A percentile compares a stretch with the other conserved stretches of the same genome.
Conservation (phyloP, 2,797 vertebrate genomes). For the Tamandua tetradactyla region DNA sequence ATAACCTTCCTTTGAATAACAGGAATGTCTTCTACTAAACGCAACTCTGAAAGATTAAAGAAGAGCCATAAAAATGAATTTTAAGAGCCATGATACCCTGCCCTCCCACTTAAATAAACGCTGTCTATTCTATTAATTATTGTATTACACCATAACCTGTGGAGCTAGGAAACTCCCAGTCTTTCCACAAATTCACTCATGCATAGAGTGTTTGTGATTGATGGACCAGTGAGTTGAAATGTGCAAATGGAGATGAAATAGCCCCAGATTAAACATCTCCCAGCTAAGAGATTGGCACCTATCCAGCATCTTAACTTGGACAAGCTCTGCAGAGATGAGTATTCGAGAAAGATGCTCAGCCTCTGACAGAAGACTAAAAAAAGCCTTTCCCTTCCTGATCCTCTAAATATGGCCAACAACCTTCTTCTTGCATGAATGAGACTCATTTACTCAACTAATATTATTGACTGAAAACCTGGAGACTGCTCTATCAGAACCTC, state of each 20-base stretch:
- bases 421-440: slow-evolving; percentile 43
- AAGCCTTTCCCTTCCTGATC: slow-evolving; percentile 1
- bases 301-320: slow-evolving; percentile 49
- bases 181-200: slow-evolving; percentile 71
- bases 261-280: slow-evolving; percentile 68
- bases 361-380: background rate
- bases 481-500: background rate
- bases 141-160: slow-evolving; percentile 57
- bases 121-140: slow-evolving; percentile 68
- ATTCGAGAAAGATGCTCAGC: slow-evolving; percentile 37
- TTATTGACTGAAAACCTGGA: slow-evolving; percentile 26
- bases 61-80: slow-evolving; percentile 70
- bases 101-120: slow-evolving; percentile 70
- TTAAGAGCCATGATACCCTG: slow-evolving; percentile 66
- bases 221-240: slow-evolving; percentile 65
- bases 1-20: slow-evolving; percentile 63
- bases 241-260: slow-evolving; percentile 68
- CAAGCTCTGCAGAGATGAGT: background rate
- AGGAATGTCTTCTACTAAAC: slow-evolving; percentile 68
- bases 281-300: slow-evolving; percentile 25
- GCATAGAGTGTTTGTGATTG: slow-evolving; percentile 63
- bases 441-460: slow-evolving; percentile 56
- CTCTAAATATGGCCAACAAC: slow-evolving; percentile 33
- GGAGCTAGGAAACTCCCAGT: slow-evolving; percentile 66
- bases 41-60: slow-evolving; percentile 62